phyloP scores from a whole-genome alignment of 2,797 vertebrate genomes.

The Pseudochirops corinnae region DNA sequence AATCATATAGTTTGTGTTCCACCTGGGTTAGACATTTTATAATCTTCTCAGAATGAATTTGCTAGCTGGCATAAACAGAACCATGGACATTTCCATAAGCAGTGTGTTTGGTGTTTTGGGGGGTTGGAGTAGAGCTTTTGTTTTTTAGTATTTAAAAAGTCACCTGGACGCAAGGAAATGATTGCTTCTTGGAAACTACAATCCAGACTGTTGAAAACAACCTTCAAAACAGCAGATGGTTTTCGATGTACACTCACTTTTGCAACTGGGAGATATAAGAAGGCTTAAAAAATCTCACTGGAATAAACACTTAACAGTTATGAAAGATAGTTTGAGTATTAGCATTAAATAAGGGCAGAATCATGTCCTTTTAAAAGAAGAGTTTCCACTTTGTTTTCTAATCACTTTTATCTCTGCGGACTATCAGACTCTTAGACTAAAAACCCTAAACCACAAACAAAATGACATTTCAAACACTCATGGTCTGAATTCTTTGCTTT shows the following conservation, averaged over 20 bases:
- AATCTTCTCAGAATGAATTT: constrained; percentile 73
- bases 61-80: constrained; percentile 67
- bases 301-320: constrained; percentile 78
- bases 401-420: constrained; percentile 72
- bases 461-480: constrained; percentile 54
- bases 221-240: constrained; percentile 74
- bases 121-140: not conserved
- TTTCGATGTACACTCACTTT: constrained; percentile 76
- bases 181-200: constrained; percentile 77
- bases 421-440: constrained; percentile 70
- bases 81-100: constrained; percentile 73
- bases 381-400: constrained; percentile 65
- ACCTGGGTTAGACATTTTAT: constrained; percentile 77
- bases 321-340: constrained; percentile 75
- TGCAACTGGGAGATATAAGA: constrained; percentile 73
- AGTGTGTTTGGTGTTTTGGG: not conserved
- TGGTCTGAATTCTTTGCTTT: constrained; percentile 70
- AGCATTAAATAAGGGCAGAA: constrained; percentile 82
- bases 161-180: constrained; percentile 60
- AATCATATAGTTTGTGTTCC: constrained; percentile 75
- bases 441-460: constrained; percentile 64
- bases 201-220: constrained; percentile 68
- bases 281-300: constrained; percentile 71
- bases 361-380: constrained; percentile 78
- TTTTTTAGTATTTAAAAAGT: constrained; percentile 73